Percentiles rank a stretch among this genome's conserved stretches.
Conservation (phyloP, 2,113 vertebrate species). For the Apodemus speciosus region DNA sequence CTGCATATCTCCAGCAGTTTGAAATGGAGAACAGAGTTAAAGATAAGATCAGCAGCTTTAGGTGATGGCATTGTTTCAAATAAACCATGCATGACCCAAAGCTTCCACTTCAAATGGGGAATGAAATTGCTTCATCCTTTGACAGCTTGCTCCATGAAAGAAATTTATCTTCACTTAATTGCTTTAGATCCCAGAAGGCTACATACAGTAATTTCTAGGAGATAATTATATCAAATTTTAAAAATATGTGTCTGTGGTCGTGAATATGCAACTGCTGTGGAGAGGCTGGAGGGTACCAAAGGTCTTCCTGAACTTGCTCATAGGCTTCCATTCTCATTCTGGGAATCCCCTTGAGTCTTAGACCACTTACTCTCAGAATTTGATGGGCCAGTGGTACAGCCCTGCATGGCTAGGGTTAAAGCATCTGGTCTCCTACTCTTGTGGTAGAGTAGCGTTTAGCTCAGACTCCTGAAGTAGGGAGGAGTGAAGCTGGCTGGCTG, state of each 20-base stretch:
- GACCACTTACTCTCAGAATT: slow-evolving; percentile 57
- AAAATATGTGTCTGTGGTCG: slow-evolving; percentile 83
- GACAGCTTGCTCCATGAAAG: slow-evolving; percentile 89
- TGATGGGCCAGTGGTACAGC: not conserved
- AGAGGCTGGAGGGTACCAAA: slow-evolving; percentile 42
- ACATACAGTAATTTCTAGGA: slow-evolving; percentile 86
- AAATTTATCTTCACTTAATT: slow-evolving; percentile 92
- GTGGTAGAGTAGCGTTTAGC: slow-evolving; percentile 39
- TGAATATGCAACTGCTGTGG: slow-evolving; percentile 76
- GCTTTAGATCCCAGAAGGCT: slow-evolving; percentile 87
- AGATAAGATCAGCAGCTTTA: slow-evolving; percentile 92
- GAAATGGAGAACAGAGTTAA: slow-evolving; percentile 85
- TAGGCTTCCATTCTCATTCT: slow-evolving; percentile 62
- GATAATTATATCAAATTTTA: slow-evolving; percentile 89
- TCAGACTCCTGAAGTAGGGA: slow-evolving; percentile 16
- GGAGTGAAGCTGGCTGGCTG: slow-evolving; percentile 27
- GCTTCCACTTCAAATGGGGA: slow-evolving; percentile 91
- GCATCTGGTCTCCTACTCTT: slow-evolving; percentile 7
- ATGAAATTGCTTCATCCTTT: slow-evolving; percentile 91
- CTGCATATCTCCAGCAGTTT: slow-evolving; percentile 88
- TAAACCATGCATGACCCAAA: slow-evolving; percentile 91
- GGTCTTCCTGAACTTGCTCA: slow-evolving; percentile 54
- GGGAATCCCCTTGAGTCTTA: slow-evolving; percentile 36
- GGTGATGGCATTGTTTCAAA: slow-evolving; percentile 92
- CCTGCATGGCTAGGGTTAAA: slow-evolving; percentile 48